A percentile compares a stretch with the other conserved stretches of the same genome.
These are phyloP conservation scores for Spilarctia lutea DNA, from an alignment of 2,888 invertebrate species.

Conservation along the genomic window DNA sequence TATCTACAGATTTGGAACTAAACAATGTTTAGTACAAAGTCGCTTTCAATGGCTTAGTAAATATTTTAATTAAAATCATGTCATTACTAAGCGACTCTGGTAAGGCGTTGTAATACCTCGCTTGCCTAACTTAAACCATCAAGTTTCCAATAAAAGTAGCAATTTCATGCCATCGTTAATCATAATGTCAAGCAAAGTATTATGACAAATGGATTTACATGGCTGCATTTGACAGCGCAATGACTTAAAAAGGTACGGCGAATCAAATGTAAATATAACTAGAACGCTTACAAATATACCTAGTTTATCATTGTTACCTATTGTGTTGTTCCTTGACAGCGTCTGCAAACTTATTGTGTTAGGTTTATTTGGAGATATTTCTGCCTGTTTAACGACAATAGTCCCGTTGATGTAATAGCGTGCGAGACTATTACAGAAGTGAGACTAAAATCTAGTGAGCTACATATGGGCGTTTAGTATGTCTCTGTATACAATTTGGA, in stretches of 20 bases:
- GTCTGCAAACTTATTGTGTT: neutral
- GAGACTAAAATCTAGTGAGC: no score
- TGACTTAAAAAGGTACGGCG: neutral
- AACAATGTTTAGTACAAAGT: neutral
- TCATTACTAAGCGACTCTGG: neutral
- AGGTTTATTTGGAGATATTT: no score
- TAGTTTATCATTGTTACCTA: neutral
- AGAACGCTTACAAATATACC: neutral
- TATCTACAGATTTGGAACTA: neutral
- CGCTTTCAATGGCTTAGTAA: neutral
- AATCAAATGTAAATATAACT: neutral
- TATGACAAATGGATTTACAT: constrained; percentile 5
- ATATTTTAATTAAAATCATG: neutral
- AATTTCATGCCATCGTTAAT: neutral
- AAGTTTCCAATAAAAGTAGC: neutral
- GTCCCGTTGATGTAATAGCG: no score
- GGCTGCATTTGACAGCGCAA: neutral
- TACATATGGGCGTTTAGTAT: no score
- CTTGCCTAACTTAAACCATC: neutral
- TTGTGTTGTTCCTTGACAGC: neutral
- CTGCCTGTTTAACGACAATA: no score
- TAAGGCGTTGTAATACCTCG: neutral
- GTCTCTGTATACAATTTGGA: no score
- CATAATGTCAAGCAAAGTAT: neutral
- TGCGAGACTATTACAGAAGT: no score